A percentile compares a stretch with the other conserved stretches of the same genome.
Conservation (phyloP, 1,140 invertebrate genomes). For the Xylocopa sonorina region DNA sequence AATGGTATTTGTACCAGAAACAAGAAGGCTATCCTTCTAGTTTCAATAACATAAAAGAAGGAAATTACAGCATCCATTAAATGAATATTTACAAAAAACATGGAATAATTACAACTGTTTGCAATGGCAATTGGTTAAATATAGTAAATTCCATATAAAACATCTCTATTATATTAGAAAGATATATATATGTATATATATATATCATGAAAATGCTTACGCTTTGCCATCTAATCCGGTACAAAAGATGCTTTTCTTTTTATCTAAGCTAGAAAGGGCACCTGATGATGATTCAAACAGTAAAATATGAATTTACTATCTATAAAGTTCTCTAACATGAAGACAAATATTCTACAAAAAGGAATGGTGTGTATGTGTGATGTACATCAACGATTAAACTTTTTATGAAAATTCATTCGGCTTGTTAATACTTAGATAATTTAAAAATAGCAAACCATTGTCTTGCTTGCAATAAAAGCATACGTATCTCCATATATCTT, state of each 20-base stretch:
- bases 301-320: conserved; percentile 55
- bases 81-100: conserved; percentile 42
- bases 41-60: conserved; percentile 29
- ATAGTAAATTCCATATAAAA: conserved; percentile 50
- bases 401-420: conserved; percentile 38
- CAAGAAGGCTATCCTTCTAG: conserved; percentile 36
- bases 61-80: conserved; percentile 11
- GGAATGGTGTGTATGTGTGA: conserved; percentile 55
- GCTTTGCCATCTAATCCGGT: conserved; percentile 47
- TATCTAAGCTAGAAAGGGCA: conserved; percentile 46
- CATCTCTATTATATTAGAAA: conserved; percentile 35
- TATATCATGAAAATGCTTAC: conserved; percentile 39
- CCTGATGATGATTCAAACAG: conserved; percentile 45
- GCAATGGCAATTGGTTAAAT: conserved; percentile 41
- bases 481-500: conserved; percentile 24
- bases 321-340: conserved; percentile 51
- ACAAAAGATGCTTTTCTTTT: conserved; percentile 37
- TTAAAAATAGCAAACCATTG: conserved; percentile 47
- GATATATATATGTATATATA: too few species aligned
- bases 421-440: conserved; percentile 48
- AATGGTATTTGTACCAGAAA: conserved; percentile 45
- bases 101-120: conserved; percentile 49
- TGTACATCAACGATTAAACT: conserved; percentile 54
- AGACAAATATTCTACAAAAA: conserved; percentile 57
- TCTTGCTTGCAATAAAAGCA: conserved; percentile 33